Evolutionary conservation across 2,797 vertebrate genomes (phyloP).

Genomic region (Halcyon badia): DNA sequence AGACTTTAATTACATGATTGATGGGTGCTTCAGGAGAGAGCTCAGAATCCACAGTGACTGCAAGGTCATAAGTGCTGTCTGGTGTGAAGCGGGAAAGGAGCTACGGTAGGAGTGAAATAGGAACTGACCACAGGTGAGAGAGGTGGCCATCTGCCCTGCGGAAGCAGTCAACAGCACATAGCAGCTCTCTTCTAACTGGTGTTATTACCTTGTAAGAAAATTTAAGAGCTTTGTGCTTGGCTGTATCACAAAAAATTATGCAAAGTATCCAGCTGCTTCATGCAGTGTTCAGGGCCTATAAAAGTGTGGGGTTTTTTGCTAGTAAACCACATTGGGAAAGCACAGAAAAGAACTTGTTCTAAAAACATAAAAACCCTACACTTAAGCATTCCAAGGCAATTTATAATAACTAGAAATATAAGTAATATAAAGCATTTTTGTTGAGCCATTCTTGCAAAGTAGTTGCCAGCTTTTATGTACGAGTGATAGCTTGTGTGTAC

Average conservation of each 20-base stretch:
- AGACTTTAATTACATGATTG: conserved; percentile 10
- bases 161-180: background rate
- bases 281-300: background rate
- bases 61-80: background rate
- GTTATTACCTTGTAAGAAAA: background rate
- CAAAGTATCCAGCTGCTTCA: conserved; percentile 38
- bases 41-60: background rate
- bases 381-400: background rate
- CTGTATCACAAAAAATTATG: conserved; percentile 25
- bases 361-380: background rate
- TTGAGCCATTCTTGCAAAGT: background rate
- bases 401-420: background rate
- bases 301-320: background rate
- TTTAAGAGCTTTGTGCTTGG: background rate
- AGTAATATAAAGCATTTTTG: background rate
- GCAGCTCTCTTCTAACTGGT: background rate
- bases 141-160: background rate
- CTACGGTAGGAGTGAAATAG: background rate
- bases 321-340: background rate
- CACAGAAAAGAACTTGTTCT: background rate
- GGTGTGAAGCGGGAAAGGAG: background rate
- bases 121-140: background rate
- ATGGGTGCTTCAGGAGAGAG: background rate
- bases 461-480: background rate
- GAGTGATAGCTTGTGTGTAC: accelerated